Conservation (phyloP, 1,140 invertebrate genomes). For the Sarcophaga bullata region DNA sequence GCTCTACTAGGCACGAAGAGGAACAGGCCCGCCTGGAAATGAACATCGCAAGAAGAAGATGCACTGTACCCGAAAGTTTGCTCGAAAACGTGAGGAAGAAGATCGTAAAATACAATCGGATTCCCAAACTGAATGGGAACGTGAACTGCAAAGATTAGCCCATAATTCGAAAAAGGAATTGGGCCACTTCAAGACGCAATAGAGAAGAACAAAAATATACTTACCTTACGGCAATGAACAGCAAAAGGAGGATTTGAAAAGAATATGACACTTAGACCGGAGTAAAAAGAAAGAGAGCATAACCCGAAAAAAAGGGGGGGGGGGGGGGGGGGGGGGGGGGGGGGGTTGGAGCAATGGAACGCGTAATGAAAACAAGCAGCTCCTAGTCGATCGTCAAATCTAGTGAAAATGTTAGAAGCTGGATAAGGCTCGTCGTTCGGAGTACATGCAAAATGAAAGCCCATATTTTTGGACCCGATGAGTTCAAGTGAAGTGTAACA, state of each 20-base stretch:
- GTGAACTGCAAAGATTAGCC: conserved; percentile 89
- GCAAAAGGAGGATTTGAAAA: conserved; percentile 91
- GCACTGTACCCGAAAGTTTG: conserved; percentile 91
- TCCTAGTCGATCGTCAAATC: conserved; percentile 92
- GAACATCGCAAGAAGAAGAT: conserved; percentile 93
- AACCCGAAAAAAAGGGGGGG: conserved; percentile 87
- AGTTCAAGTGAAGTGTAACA: conserved; percentile 75
- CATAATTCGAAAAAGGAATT: conserved; percentile 88
- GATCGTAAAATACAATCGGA: conserved; percentile 87
- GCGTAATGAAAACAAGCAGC: conserved; percentile 94
- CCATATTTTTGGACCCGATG: conserved; percentile 79
- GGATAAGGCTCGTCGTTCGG: conserved; percentile 89
- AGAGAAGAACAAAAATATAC: conserved; percentile 81
- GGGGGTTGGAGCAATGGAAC: conserved; percentile 94
- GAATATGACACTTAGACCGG: conserved; percentile 92
- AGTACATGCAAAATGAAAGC: conserved; percentile 86
- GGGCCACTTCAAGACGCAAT: conserved; percentile 77
- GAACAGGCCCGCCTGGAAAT: conserved; percentile 93
- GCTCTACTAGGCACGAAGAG: conserved; percentile 84
- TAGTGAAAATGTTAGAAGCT: conserved; percentile 95
- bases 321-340: too few relatives aligned
- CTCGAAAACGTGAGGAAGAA: conserved; percentile 89
- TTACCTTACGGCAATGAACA: conserved; percentile 85
- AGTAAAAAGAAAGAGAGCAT: conserved; percentile 96
- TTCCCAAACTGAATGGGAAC: conserved; percentile 96